Base-by-base conservation (phyloP, 2,797 vertebrate genomes). In the Gymnothorax javanicus region DNA sequence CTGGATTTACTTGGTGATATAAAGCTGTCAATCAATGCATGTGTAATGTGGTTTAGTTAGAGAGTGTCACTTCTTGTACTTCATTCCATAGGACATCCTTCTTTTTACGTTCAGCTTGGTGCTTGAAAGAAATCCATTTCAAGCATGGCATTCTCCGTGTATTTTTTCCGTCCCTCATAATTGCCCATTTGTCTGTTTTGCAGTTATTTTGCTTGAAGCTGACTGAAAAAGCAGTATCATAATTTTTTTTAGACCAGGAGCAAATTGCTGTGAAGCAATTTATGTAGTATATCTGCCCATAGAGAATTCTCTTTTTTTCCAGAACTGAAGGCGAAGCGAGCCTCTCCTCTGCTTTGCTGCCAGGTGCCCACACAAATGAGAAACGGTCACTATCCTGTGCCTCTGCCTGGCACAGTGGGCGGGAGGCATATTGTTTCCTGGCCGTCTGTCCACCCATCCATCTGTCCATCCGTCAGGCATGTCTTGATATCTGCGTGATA, bases 241-340 rank as follows among this genome's bases (percentile, higher is more conserved):
- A 6, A 0, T 59, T 59, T 59, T 59, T 59, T 59, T 59, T 9
- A 9, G 58, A 59, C 58, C 58, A 59, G 73, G 50, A 79, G 9
- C 75, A 20, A n/a, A 79, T 79, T 52, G 11, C 75, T 79, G 20
- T 52, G 75, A 79, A 23, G 20, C 20, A 7, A 79, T 17, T 54
- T 79, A 17, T 64, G 17, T 43, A 43, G 33, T 43, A 43, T 43
- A 43, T 20, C 50, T 79, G 50, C 50, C 50, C 7, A 25, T 33
- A 1, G 71, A 7, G 7, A 43, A 23, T 11, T 69, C 71, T 75
- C 71, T 71, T 71, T 25, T 25, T 25, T 25, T 33, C 8, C 27
- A 73, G 15, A 73, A 54, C 59, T 33, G 59, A 7, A n/a, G 67
- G 86, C 15, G 60, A 86, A 27, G 71, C 71, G 79, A 54, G 86